phyloP scores from a whole-genome alignment of 1,140 invertebrate genomes.

The Fopius arisanus region DNA sequence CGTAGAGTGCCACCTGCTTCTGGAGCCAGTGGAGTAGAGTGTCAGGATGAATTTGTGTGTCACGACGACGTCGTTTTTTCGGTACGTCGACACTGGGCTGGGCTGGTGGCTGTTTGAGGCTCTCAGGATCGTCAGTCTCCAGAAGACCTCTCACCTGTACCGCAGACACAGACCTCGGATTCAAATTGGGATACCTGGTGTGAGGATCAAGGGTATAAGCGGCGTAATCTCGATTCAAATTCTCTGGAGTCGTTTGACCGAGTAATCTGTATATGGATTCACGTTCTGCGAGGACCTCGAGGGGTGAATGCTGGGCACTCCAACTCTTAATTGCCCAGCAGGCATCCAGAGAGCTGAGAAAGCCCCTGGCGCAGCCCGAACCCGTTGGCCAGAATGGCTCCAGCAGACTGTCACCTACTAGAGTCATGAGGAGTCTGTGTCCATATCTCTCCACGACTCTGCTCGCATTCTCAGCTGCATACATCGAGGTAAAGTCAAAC shows the following conservation, averaged over 20 bases:
- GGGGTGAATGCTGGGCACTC: constrained; percentile 73
- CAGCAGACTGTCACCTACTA: constrained; percentile 95
- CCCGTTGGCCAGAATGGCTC: constrained; percentile 99
- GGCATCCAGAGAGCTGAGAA: constrained; percentile 93
- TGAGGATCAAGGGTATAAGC: constrained; percentile 91
- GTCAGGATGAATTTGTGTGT: constrained; percentile 75
- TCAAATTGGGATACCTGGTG: constrained; percentile 73
- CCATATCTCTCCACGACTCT: constrained; percentile 81
- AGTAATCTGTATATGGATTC: constrained; percentile 92
- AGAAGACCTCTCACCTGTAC: constrained; percentile 71
- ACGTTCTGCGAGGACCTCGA: constrained; percentile 90
- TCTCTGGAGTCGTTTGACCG: constrained; percentile 96
- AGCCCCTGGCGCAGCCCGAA: constrained; percentile 96
- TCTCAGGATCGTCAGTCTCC: constrained; percentile 71
- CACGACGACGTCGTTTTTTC: constrained; percentile 72
- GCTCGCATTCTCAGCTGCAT: constrained; percentile 94
- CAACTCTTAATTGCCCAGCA: constrained; percentile 93
- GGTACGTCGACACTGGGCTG: constrained; percentile 67
- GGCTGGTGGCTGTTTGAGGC: constrained; percentile 64
- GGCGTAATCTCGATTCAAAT: constrained; percentile 87
- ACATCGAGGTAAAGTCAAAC: constrained; percentile 99
- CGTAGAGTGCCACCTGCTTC: constrained; percentile 74
- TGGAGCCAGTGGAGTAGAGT: constrained; percentile 80
- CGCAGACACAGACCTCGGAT: constrained; percentile 67
- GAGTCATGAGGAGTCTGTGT: constrained; percentile 81